These are phyloP conservation scores for Riparia riparia DNA, from an alignment of 2,113 vertebrate species.

Conservation along the genomic window DNA sequence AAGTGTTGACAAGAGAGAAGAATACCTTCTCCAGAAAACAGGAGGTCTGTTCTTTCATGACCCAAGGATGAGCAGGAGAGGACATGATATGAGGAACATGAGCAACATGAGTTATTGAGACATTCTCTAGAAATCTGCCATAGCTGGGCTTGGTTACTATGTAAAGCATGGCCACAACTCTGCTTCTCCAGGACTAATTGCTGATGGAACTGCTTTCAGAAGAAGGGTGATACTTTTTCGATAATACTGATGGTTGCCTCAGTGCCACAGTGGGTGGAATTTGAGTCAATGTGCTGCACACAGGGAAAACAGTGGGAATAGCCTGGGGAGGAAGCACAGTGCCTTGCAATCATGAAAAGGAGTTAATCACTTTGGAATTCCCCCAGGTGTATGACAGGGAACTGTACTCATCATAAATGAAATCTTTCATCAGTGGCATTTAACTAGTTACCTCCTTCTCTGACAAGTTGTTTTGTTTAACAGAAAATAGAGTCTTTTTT, in stretches of 20 bases:
- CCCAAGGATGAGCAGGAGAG: background rate
- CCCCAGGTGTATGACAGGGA: background rate
- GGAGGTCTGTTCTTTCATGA: background rate
- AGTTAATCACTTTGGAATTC: conserved; percentile 31
- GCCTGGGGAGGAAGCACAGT: background rate
- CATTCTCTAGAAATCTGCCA: background rate
- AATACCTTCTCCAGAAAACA: background rate
- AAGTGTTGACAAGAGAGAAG: background rate
- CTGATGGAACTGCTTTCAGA: background rate
- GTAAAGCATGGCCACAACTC: background rate
- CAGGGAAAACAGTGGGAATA: background rate
- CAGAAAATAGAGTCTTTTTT: background rate
- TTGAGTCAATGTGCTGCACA: background rate
- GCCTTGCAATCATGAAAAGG: background rate
- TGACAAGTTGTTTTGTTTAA: background rate
- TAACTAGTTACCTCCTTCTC: background rate
- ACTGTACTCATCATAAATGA: background rate
- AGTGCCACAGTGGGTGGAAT: background rate
- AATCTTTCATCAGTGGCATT: conserved; percentile 22
- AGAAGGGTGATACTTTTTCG: background rate
- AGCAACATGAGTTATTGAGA: background rate
- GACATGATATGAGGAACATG: background rate
- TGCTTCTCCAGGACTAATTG: background rate
- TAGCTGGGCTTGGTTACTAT: background rate
- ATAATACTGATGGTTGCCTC: background rate